Evolutionary conservation across 1,140 invertebrate genomes (phyloP).

Genomic region (Oscheius sp.): DNA sequence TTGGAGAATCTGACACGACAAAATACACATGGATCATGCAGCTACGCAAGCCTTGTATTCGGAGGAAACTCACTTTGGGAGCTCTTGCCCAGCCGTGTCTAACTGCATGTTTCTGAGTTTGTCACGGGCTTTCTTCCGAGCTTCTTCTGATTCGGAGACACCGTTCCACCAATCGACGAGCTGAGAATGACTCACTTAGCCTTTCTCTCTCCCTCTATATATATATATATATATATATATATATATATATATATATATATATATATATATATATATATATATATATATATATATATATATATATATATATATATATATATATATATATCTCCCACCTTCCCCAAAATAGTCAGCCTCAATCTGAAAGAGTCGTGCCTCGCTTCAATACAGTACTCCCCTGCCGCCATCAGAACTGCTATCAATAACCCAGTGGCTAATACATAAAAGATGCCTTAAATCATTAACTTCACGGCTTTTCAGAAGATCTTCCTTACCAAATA

Average conservation of each 20-base stretch:
- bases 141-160: not conserved
- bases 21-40: not conserved
- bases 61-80: constrained; percentile 11
- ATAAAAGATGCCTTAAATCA: constrained; percentile 55
- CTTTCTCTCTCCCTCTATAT: too few relatives aligned
- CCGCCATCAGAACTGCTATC: constrained; percentile 46
- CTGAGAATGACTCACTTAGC: too few relatives aligned
- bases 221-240: too few relatives aligned
- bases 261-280: too few relatives aligned
- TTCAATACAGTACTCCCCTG: constrained; percentile 50
- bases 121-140: constrained; percentile 6
- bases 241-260: too few relatives aligned
- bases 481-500: constrained; percentile 23
- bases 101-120: constrained; percentile 31
- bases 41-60: not conserved
- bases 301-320: not conserved
- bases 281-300: not conserved
- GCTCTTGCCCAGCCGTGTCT: constrained; percentile 32
- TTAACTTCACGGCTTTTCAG: not conserved
- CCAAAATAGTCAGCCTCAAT: not conserved
- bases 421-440: constrained; percentile 52
- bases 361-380: constrained; percentile 36
- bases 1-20: too few relatives aligned
- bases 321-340: not conserved
- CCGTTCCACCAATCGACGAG: constrained; percentile 16